Conservation (phyloP, 1,140 invertebrate species). For the Euwallacea fornicatus region DNA sequence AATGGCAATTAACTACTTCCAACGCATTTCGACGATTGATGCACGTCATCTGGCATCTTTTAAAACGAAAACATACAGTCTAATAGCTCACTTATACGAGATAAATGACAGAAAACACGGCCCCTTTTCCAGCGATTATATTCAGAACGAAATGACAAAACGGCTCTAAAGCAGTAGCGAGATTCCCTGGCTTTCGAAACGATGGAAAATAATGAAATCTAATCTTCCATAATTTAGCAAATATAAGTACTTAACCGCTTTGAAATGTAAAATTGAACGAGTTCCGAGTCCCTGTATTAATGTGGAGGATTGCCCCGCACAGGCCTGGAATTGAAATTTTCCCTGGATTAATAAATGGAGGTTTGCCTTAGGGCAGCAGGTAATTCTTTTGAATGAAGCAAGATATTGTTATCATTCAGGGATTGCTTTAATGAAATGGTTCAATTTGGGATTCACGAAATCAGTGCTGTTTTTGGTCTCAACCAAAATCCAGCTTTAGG, state of each 20-base stretch:
- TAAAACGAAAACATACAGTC: background rate
- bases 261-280: constrained; percentile 14
- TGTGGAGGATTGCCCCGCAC: constrained; percentile 2
- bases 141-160: constrained; percentile 10
- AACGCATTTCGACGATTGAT: too few relatives aligned
- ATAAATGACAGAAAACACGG: constrained; percentile 9
- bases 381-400: too few relatives aligned
- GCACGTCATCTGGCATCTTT: background rate
- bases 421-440: too few relatives aligned
- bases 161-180: background rate
- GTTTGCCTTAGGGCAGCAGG: too few relatives aligned
- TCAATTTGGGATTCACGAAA: too few relatives aligned
- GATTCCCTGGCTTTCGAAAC: background rate
- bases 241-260: constrained; percentile 19
- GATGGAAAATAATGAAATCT: constrained; percentile 15
- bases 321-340: background rate
- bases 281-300: constrained; percentile 11
- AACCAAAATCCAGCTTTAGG: too few relatives aligned
- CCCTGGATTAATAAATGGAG: background rate
- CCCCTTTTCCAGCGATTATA: constrained; percentile 5
- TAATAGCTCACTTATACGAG: background rate
- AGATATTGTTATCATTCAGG: too few relatives aligned
- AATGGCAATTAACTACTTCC: too few relatives aligned
- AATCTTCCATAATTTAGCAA: constrained; percentile 20
- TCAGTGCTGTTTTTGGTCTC: too few relatives aligned